phyloP scores from a whole-genome alignment of 2,888 invertebrate species.

The Leptothorax acervorum region DNA sequence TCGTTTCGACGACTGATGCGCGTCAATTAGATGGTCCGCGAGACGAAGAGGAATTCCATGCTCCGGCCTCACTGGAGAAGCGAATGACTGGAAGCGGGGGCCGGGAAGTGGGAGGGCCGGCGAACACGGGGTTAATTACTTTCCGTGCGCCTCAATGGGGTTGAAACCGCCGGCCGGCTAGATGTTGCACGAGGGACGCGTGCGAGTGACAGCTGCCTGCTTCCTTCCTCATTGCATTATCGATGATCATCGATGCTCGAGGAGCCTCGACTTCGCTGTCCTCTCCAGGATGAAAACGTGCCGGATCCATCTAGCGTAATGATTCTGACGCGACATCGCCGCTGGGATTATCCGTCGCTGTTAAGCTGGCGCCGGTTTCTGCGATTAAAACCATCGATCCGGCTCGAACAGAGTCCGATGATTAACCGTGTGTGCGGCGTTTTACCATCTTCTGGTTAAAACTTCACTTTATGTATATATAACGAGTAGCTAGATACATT shows the following conservation, averaged over 20 bases:
- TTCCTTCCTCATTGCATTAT: slow-evolving; percentile 55
- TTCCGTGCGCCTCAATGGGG: slow-evolving; percentile 45
- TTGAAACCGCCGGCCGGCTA: slow-evolving; percentile 44
- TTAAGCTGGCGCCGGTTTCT: slow-evolving; percentile 28
- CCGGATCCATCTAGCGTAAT: slow-evolving; percentile 33
- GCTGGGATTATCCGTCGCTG: slow-evolving; percentile 32
- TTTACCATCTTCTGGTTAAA: no score
- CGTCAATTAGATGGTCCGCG: slow-evolving; percentile 24
- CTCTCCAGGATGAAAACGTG: slow-evolving; percentile 34
- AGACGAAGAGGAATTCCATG: slow-evolving; percentile 37
- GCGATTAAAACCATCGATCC: slow-evolving; percentile 46
- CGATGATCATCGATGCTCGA: slow-evolving; percentile 52
- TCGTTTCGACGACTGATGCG: slow-evolving; percentile 50
- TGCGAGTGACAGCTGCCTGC: slow-evolving; percentile 66
- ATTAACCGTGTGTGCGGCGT: neutral
- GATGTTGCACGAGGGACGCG: slow-evolving; percentile 57
- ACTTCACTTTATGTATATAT: neutral
- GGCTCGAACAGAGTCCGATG: neutral
- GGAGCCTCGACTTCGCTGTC: slow-evolving; percentile 13
- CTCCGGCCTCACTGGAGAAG: neutral
- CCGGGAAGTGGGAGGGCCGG: neutral
- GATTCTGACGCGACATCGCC: slow-evolving; percentile 25
- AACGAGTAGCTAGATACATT: neutral
- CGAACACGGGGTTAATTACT: slow-evolving; percentile 60
- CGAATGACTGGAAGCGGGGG: neutral